Evolutionary conservation across 2,113 vertebrate species (phyloP).

Genomic region (Indicator indicator): DNA sequence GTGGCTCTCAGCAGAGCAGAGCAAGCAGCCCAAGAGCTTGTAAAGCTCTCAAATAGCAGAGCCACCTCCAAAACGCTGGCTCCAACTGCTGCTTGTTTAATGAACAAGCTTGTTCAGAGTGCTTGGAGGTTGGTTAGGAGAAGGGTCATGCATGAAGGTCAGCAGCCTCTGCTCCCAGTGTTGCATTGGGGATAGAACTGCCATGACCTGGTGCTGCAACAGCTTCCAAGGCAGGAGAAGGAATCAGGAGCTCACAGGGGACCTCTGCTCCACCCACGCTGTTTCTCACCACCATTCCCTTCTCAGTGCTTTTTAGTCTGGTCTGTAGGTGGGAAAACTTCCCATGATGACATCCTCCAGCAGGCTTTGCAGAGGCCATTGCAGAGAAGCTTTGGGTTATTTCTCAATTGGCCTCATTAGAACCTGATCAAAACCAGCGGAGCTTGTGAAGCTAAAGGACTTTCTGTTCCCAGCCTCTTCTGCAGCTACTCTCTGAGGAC

Average conservation of each 20-base stretch:
- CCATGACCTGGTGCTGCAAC: background rate
- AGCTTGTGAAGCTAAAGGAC: constrained; percentile 24
- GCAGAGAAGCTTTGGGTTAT: background rate
- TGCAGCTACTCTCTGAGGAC: background rate
- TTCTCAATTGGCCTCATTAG: constrained; percentile 41
- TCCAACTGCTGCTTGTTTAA: background rate
- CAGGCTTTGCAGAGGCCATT: background rate
- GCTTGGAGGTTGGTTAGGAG: background rate
- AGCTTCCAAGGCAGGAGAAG: background rate
- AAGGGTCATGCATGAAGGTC: background rate
- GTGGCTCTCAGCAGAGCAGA: background rate
- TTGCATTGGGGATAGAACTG: rapidly evolving
- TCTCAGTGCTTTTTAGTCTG: background rate
- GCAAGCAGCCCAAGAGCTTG: background rate
- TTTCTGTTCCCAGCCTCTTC: constrained; percentile 29
- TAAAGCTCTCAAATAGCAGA: background rate
- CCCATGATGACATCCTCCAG: background rate
- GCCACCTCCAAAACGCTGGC: rapidly evolving
- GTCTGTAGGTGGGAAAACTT: background rate
- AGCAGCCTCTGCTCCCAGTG: background rate
- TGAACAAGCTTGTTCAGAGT: background rate
- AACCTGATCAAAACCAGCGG: constrained; percentile 18
- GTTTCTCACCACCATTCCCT: background rate
- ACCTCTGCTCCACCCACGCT: background rate
- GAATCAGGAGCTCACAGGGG: rapidly evolving